These are phyloP conservation scores for Thelaira solivaga DNA, from an alignment of 2,888 invertebrate species.

Conservation along the genomic window DNA sequence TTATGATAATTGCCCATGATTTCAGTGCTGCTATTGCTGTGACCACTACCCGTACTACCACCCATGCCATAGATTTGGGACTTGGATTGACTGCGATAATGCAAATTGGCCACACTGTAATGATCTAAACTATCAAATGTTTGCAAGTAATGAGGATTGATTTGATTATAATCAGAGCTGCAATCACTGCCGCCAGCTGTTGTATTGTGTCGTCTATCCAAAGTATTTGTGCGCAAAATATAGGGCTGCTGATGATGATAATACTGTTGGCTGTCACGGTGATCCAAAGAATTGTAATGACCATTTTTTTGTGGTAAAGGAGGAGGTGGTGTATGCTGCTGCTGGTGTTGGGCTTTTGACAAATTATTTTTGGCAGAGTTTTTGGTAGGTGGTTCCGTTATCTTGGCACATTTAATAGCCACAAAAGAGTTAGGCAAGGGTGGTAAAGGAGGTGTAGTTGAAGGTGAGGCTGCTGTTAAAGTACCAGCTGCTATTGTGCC, in stretches of 20 bases:
- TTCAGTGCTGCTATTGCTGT: conserved; percentile 64
- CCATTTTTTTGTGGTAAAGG: conserved; percentile 71
- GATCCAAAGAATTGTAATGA: conserved; percentile 71
- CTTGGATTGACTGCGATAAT: conserved; percentile 74
- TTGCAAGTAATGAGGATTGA: conserved; percentile 74
- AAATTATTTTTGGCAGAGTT: conserved; percentile 67
- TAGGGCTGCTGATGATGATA: conserved; percentile 61
- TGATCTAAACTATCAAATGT: conserved; percentile 74
- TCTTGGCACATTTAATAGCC: conserved; percentile 68
- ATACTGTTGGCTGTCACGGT: conserved; percentile 64
- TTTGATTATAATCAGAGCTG: conserved; percentile 70
- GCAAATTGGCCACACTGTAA: conserved; percentile 72
- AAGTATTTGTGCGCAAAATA: conserved; percentile 67
- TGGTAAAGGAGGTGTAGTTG: conserved; percentile 71
- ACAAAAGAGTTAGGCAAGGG: conserved; percentile 72
- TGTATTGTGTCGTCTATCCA: conserved; percentile 66
- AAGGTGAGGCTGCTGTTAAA: conserved; percentile 67
- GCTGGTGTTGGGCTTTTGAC: conserved; percentile 65
- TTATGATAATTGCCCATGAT: conserved; percentile 64
- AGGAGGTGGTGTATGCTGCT: conserved; percentile 65
- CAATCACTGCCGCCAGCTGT: conserved; percentile 22
- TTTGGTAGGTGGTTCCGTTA: conserved; percentile 62
- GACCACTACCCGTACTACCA: conserved; percentile 68
- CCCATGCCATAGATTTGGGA: conserved; percentile 73
- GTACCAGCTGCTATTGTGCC: conserved; percentile 68